phyloP scores from a whole-genome alignment of 2,888 invertebrate genomes.

The Eueremaeus valkanovi region DNA sequence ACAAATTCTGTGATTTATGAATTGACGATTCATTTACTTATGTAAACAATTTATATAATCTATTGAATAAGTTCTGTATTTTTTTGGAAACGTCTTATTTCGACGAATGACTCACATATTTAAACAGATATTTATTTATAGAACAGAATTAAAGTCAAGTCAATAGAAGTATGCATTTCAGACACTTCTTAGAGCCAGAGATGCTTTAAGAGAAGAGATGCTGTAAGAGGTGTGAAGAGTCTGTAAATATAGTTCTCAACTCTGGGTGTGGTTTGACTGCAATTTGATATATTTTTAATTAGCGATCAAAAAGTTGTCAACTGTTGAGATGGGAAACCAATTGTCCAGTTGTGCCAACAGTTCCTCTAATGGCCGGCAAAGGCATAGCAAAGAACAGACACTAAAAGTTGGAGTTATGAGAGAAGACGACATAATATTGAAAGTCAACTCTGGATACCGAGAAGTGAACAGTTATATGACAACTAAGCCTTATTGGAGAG shows the following conservation, averaged over 20 bases:
- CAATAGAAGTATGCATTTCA: not conserved
- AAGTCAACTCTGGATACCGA: not conserved
- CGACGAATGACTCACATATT: not conserved
- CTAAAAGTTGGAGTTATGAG: constrained; percentile 12
- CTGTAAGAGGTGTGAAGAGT: not conserved
- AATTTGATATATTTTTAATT: not conserved
- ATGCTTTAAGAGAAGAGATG: not conserved
- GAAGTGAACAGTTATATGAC: not conserved
- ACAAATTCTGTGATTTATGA: too few relatives aligned
- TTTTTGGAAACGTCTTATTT: too few relatives aligned
- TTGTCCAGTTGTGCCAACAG: not conserved
- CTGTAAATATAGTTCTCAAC: not conserved
- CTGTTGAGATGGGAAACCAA: not conserved
- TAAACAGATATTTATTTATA: not conserved
- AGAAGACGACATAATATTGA: constrained; percentile 9
- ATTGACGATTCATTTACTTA: too few relatives aligned
- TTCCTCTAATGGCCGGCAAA: not conserved
- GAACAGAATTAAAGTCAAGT: not conserved
- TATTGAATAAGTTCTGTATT: too few relatives aligned
- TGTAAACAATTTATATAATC: too few relatives aligned
- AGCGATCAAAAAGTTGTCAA: not conserved
- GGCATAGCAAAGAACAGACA: not conserved
- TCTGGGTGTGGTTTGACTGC: not conserved
- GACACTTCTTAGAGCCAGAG: not conserved
- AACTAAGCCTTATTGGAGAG: not conserved